Evolutionary conservation across 2,797 vertebrate species (phyloP), one percentile per base, ranked within the genome.

Genomic region (Cyprinella venusta): DNA sequence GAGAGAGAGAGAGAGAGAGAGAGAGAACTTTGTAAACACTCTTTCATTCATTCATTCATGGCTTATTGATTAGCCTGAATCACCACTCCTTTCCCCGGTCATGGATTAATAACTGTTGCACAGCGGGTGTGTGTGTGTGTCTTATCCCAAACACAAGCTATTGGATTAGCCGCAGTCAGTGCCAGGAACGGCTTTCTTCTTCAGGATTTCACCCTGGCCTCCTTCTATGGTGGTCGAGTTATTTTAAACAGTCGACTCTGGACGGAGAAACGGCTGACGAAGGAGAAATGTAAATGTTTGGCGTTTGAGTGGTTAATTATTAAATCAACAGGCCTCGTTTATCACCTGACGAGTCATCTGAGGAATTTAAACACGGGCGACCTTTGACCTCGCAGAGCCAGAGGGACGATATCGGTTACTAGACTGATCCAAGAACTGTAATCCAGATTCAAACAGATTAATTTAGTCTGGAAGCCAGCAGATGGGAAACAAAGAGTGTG

Each of bases 81-180:
- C 0, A 19, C 16, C 61, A 33, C 33, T 40, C 10, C 21, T 18
- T 68, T n/a, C n/a, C 77, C 19, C 1, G 24, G 8, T 77, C 3
- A 50, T 48, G 52, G 67, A 71, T 70, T 59, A 59, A 80, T 52
- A 56, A 80, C 54, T 80, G 24, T 61, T 48, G 69, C 26, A 56
- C 54, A 19, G 12, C 15, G 19, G 13, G 38, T 33, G 21, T 40
- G 52, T 70, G 65, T 71, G 33, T 68, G 59, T 50, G 52, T 70
- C 19, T 84, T 75, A 84, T 84, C 79, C 56, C 48, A 9, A 63
- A 68, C 74, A 54, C 50, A 36, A 70, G 80, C 54, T 52, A 84
- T 38, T 26, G 86, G 76, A 85, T 87, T 87, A 76, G 54, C 48
- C 19, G 5, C 38, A 5, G 19, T 5, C 40, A n/a, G 76, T 52